Evolutionary conservation across 1,140 invertebrate species (phyloP), one percentile per base, ranked within the genome.

Genomic region (Anadara kagoshimensis): DNA sequence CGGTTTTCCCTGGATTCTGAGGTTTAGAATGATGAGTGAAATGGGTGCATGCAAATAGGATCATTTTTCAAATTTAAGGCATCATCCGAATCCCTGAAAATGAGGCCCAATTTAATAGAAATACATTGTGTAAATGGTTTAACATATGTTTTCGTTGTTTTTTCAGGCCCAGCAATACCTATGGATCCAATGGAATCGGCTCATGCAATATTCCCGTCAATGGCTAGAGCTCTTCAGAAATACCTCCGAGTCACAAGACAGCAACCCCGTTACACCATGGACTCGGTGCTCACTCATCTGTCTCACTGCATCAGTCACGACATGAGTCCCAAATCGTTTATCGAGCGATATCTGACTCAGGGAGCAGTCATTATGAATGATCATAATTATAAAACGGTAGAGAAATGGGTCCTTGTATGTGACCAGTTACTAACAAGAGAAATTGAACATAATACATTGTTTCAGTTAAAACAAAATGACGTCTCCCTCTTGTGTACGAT

Each of bases 181-280:
- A 94, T 99, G 92, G 96, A 98, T 86, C 94, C 97, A 0, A 93
- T 95, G 79, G 97, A 99, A 90, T 97, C 97, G 18, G 97, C 98
- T 0, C 96, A 98, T 85, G 96, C 97, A 0, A 96, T 99, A 22
- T 99, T 99, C 86, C 97, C 97, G 7, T 97, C 96, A 0, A 94
- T 99, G 91, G 96, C 97, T 0, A 92, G 97, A 63, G 95, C 97
- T 1, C 90, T 99, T 63, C 97, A 99, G 89, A 99, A 99, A 89
- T 99, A 97, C 89, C 90, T 99, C 53, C 92, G 97, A 26, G 94
- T 98, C 1, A 99, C 97, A 0, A 89, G 97, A 1, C 97, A 99
- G 85, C 97, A 99, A 85, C 97, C 97, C 0, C 91, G 96, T 63
- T 97, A 99, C 88, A 95, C 96, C 0, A 96, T 97, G 73, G 97